A percentile compares a stretch with the other conserved stretches of the same genome.
Conservation (phyloP, 2,888 invertebrate genomes). For the Zhuqinia jingwanae region DNA sequence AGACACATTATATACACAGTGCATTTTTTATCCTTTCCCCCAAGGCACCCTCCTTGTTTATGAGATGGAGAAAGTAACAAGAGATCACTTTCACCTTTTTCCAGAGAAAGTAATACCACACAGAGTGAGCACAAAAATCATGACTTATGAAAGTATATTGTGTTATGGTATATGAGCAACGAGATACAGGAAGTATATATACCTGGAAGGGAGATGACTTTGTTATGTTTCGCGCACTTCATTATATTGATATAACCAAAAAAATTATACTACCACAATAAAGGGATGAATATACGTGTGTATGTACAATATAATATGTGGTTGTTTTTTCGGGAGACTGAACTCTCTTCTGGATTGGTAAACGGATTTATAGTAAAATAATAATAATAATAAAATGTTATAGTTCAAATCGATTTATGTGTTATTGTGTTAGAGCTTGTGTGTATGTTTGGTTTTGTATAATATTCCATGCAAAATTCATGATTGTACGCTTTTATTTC, state of each 20-base stretch:
- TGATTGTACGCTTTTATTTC: background rate
- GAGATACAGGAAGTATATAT: no score
- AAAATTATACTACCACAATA: no score
- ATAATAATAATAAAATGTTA: background rate
- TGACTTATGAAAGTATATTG: no score
- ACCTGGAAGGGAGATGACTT: background rate
- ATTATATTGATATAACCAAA: background rate
- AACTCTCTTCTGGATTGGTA: background rate
- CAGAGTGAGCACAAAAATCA: background rate
- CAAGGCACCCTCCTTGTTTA: background rate
- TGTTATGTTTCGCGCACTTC: background rate
- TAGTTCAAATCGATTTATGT: background rate
- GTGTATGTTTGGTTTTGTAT: background rate
- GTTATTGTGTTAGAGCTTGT: no score
- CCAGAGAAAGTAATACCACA: background rate
- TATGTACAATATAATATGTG: no score
- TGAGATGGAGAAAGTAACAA: constrained; percentile 38
- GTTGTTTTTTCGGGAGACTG: no score
- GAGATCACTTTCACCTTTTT: constrained; percentile 42
- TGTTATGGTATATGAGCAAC: no score
- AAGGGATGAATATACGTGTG: no score
- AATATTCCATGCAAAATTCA: background rate
- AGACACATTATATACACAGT: constrained; percentile 7
- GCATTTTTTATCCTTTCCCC: constrained; percentile 13
- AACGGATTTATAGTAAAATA: background rate